Conservation (phyloP, 2,797 vertebrate species). For the Aphelocoma californica region DNA sequence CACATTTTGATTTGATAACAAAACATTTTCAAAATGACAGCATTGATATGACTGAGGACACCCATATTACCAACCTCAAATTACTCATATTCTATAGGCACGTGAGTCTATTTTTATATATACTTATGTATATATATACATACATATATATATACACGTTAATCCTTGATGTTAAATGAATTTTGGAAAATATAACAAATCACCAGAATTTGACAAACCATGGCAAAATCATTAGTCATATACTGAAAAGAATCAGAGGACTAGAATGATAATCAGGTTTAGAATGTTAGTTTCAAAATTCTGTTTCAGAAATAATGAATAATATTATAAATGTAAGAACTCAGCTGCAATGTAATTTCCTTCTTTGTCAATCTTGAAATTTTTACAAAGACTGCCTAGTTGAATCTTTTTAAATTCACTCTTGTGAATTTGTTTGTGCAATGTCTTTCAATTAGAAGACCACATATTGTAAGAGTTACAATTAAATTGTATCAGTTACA, state of each 20-base stretch:
- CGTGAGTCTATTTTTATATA: background rate
- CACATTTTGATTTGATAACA: background rate
- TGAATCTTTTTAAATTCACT: background rate
- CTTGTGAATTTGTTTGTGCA: background rate
- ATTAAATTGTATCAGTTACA: background rate
- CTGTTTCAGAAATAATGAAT: background rate
- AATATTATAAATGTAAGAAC: background rate
- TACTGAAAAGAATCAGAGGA: background rate
- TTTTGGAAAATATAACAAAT: background rate
- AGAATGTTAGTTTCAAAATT: background rate
- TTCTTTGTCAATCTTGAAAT: background rate
- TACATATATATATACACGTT: background rate
- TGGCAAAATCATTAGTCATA: background rate
- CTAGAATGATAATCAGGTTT: background rate
- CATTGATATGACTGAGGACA: background rate
- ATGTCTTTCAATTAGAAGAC: background rate
- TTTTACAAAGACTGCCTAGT: background rate
- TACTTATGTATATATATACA: background rate
- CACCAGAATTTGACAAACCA: background rate
- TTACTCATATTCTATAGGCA: background rate
- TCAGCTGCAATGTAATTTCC: background rate
- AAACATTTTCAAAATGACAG: background rate
- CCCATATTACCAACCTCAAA: background rate
- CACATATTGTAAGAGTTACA: background rate
- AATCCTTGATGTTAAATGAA: background rate